Evolutionary conservation across 2,113 vertebrate species (phyloP), one percentile per base, ranked within the genome.

Genomic region (Patagioenas fasciata): DNA sequence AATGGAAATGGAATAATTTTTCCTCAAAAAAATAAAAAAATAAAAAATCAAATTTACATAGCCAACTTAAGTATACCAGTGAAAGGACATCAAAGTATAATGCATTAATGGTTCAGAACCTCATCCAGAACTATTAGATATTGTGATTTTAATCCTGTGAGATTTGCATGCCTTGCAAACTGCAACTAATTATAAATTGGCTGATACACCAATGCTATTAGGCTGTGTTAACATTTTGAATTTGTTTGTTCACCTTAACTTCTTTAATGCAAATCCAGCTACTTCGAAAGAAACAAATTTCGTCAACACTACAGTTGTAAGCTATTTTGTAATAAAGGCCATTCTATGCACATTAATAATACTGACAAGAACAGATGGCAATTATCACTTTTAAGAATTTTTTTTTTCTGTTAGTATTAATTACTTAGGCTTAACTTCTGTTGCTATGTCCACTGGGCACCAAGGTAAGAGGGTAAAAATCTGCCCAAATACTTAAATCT

Each of bases 361-460:
- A 88, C 80, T 97, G 96, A 97, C 90, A 93, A 96, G 82, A 97
- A 96, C 96, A 98, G 97, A 98, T 96, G 95, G 96, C 60, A 91
- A 94, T 95, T 97, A 94, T 64, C 0, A 13, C 66, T 97, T 97
- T 95, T 88, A 96, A 97, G 53, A 85, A 87, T 93, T 94, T 87
- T 93, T 91, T 93, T 88, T 96, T 96, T 81, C 91, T 91, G 54
- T 82, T 97, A 93, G 54, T 96, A 97, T 97, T 97, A 97, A 96
- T 96, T 96, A 96, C 64, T 47, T 88, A 50, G 80, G 53, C 89
- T 96, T 97, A 92, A 94, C 97, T 95, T 95, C 80, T 93, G 53
- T 95, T 92, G 85, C 75, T 78, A 83, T 85, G 42, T 95, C 91
- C 73, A 67, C 42, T 80, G 75, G 81, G 83, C 75, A 96, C 42